Percentiles rank a stretch among this genome's conserved stretches.
Conservation (phyloP, 2,888 invertebrate genomes). For the Ephialtes manifestator region DNA sequence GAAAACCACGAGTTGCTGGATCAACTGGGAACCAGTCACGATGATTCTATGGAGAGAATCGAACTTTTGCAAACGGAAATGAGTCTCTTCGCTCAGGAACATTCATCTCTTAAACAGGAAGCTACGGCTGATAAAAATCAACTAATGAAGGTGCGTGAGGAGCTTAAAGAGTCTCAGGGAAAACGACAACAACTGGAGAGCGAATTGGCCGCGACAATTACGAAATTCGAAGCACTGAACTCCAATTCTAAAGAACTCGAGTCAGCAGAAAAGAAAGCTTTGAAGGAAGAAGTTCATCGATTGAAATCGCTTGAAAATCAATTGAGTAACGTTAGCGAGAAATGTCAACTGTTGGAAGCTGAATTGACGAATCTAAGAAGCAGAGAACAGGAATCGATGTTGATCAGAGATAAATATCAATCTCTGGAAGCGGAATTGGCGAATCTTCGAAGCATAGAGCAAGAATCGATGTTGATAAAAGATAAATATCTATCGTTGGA, state of each 20-base stretch:
- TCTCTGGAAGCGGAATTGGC: conserved; percentile 70
- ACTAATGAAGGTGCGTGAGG: conserved; percentile 40
- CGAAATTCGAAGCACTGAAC: conserved; percentile 77
- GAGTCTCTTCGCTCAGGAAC: conserved; percentile 80
- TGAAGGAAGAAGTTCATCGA: conserved; percentile 75
- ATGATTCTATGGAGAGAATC: conserved; percentile 81
- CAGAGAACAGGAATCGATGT: conserved; percentile 38
- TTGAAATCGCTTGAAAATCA: conserved; percentile 57
- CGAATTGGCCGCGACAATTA: conserved; percentile 48
- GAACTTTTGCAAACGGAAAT: conserved; percentile 82
- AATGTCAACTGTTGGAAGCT: conserved; percentile 1
- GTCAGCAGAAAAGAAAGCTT: conserved; percentile 73
- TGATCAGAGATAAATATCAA: conserved; percentile 33
- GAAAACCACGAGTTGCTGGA: conserved; percentile 80
- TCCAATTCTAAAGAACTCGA: conserved; percentile 81
- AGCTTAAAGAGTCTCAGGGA: conserved; percentile 46
- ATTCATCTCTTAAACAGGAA: conserved; percentile 76
- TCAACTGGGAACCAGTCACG: conserved; percentile 78
- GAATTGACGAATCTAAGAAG: conserved; percentile 9
- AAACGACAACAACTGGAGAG: conserved; percentile 50
- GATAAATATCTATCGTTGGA: conserved; percentile 1
- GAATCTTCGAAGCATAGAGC: neutral
- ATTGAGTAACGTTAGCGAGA: neutral
- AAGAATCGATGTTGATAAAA: neutral
- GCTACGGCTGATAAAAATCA: conserved; percentile 55